A percentile compares a stretch with the other conserved stretches of the same genome.
These are phyloP conservation scores for Ammodytes dubius DNA, from an alignment of 2,113 vertebrate genomes.

Conservation along the genomic window DNA sequence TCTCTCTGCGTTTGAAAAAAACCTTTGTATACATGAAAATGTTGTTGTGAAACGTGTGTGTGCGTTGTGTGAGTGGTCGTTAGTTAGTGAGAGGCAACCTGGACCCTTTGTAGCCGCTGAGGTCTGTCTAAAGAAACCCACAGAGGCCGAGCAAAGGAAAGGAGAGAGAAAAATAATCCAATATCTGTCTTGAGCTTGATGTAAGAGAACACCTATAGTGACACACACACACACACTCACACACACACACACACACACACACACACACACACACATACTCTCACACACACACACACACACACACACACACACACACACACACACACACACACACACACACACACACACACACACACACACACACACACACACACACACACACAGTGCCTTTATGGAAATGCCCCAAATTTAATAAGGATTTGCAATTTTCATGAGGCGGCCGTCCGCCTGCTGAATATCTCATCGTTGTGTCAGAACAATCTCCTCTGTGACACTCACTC, in stretches of 20 bases:
- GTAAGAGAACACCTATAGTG: constrained; percentile 10
- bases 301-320: constrained; percentile 1
- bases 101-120: constrained; percentile 27
- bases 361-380: constrained; percentile 20
- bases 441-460: constrained; percentile 60
- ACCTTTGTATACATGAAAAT: background rate
- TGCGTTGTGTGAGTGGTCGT: background rate
- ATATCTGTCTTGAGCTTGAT: constrained; percentile 35
- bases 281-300: constrained; percentile 18
- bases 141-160: constrained; percentile 23
- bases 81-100: too few relatives aligned
- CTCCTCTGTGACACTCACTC: constrained; percentile 13
- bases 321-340: constrained; percentile 22
- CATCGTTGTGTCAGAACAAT: constrained; percentile 58
- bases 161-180: constrained; percentile 28
- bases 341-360: constrained; percentile 30
- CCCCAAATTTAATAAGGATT: constrained; percentile 60
- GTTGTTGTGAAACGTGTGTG: background rate
- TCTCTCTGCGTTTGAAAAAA: too few relatives aligned
- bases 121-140: constrained; percentile 26
- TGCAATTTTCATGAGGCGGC: constrained; percentile 70
- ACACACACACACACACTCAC: too few relatives aligned
- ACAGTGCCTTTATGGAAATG: constrained; percentile 43
- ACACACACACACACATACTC: background rate
- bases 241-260: too few relatives aligned